These are phyloP conservation scores for Sabatieria punctata DNA, from an alignment of 2,888 invertebrate genomes.

Conservation along the genomic window DNA sequence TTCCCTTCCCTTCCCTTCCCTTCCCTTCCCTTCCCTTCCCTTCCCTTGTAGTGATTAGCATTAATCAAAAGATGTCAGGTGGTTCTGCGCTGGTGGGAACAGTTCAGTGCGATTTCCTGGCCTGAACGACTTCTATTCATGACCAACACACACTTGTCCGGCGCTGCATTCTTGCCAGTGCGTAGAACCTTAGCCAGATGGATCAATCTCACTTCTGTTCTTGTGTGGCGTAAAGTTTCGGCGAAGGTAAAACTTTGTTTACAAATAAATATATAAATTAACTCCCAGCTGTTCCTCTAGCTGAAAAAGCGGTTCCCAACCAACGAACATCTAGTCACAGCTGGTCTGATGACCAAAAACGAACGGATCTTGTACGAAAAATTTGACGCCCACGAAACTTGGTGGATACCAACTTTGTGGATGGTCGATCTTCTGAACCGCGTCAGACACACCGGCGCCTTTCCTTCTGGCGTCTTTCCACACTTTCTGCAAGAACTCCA, in stretches of 20 bases:
- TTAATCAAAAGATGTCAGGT: no score
- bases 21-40: no score
- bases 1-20: no score
- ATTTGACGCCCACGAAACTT: constrained; percentile 20
- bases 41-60: neutral
- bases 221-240: neutral
- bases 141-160: neutral
- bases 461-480: no score
- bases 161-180: neutral
- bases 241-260: no score
- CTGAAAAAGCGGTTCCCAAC: constrained; percentile 31
- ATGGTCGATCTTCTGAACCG: no score
- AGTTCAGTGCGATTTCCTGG: neutral
- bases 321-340: constrained; percentile 31
- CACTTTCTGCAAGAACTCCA: no score
- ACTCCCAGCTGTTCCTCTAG: no score
- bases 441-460: no score
- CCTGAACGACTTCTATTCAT: neutral
- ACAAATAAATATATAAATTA: no score
- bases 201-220: neutral
- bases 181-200: neutral
- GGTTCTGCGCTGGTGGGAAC: neutral
- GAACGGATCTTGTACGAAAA: constrained; percentile 29
- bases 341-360: constrained; percentile 31
- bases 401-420: no score